Percentiles rank a stretch among this genome's conserved stretches.
These are phyloP conservation scores for Glareola pratincola DNA, from an alignment of 2,113 vertebrate genomes.

Conservation along the genomic window DNA sequence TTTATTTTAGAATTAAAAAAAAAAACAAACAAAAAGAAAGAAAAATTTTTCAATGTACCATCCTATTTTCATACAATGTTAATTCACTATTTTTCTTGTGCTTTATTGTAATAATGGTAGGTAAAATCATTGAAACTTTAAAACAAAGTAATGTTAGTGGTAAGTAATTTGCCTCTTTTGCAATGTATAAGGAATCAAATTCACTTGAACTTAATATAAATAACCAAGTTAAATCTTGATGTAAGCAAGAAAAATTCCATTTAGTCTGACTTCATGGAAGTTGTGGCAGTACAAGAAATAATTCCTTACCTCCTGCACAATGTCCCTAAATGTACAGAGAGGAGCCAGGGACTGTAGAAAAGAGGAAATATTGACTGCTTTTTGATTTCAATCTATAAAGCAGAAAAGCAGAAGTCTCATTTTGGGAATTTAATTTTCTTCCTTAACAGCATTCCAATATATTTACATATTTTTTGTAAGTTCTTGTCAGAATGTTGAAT, in stretches of 20 bases:
- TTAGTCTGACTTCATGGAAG: neutral
- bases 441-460: neutral
- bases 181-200: neutral
- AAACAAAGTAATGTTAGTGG: neutral
- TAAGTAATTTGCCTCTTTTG: neutral
- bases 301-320: neutral
- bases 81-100: neutral
- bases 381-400: neutral
- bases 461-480: neutral
- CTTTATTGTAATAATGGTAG: neutral
- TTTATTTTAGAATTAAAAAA: neutral
- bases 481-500: neutral
- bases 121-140: neutral
- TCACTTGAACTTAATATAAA: neutral
- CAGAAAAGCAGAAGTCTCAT: neutral
- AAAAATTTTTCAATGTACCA: neutral
- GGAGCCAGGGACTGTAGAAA: neutral
- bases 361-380: neutral
- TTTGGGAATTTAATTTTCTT: neutral
- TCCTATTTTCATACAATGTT: neutral
- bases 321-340: neutral
- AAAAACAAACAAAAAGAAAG: neutral
- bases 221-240: neutral
- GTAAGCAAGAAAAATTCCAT: neutral
- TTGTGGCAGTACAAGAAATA: neutral